These are phyloP conservation scores for Timema cristinae DNA, from an alignment of 2,888 invertebrate genomes.

Conservation along the genomic window DNA sequence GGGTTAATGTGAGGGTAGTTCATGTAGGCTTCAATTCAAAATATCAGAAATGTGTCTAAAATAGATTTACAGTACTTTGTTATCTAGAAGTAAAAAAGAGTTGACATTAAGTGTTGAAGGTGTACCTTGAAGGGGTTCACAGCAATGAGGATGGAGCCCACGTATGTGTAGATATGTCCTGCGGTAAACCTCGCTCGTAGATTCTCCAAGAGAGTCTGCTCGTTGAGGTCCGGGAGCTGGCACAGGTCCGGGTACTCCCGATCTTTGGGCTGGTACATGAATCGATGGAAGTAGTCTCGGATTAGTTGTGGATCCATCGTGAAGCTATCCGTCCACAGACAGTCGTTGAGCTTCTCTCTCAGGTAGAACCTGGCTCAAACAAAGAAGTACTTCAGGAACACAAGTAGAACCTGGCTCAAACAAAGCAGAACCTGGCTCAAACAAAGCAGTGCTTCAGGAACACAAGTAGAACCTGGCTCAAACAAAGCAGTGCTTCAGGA, in stretches of 20 bases:
- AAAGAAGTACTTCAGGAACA: too few relatives aligned
- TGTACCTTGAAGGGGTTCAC: constrained; percentile 78
- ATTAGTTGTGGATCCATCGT: constrained; percentile 88
- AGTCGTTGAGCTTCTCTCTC: constrained; percentile 76
- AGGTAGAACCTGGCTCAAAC: constrained; percentile 70
- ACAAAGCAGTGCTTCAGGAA: too few relatives aligned
- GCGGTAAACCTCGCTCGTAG: constrained; percentile 81
- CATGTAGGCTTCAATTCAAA: not conserved
- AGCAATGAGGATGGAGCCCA: constrained; percentile 88
- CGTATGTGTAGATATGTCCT: constrained; percentile 91
- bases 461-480: too few relatives aligned
- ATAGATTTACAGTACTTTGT: not conserved
- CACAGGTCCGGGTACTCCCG: constrained; percentile 94
- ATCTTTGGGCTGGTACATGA: constrained; percentile 87
- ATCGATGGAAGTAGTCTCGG: constrained; percentile 86
- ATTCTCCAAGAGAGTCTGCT: constrained; percentile 88
- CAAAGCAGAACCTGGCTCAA: too few relatives aligned
- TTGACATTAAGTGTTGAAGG: too few relatives aligned
- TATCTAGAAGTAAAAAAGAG: not conserved
- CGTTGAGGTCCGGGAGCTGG: constrained; percentile 91
- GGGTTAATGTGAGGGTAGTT: not conserved
- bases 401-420: too few relatives aligned
- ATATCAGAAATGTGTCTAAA: not conserved
- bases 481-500: too few relatives aligned
- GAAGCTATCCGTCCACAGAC: constrained; percentile 80